Evolutionary conservation across 2,888 invertebrate species (phyloP).

Genomic region (Cynaeus angustus): DNA sequence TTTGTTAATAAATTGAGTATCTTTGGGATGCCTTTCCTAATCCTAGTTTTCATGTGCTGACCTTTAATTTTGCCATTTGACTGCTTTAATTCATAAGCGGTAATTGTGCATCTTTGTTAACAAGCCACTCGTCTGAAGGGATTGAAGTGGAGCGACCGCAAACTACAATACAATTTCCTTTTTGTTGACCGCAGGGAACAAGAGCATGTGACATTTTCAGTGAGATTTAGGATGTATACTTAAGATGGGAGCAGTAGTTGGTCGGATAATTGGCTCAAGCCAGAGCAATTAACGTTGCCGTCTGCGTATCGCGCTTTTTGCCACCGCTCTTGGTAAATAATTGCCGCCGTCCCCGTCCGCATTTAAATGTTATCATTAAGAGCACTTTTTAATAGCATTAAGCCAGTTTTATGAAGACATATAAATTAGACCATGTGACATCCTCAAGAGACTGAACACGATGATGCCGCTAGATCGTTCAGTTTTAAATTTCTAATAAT

Average conservation of each 20-base stretch:
- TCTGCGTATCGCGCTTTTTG: slow-evolving; percentile 63
- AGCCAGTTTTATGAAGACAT: slow-evolving; percentile 67
- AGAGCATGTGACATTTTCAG: slow-evolving; percentile 40
- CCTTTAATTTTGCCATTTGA: slow-evolving; percentile 10
- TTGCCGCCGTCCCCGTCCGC: slow-evolving; percentile 62
- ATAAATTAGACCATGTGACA: slow-evolving; percentile 61
- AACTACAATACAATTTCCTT: slow-evolving; percentile 32
- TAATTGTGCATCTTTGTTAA: slow-evolving; percentile 30
- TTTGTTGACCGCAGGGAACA: slow-evolving; percentile 33
- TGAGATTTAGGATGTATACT: slow-evolving; percentile 37
- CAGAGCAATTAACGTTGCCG: slow-evolving; percentile 65
- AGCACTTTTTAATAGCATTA: slow-evolving; percentile 54
- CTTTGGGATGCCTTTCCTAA: slow-evolving; percentile 33
- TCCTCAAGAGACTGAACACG: background rate
- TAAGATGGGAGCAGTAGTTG: slow-evolving; percentile 43
- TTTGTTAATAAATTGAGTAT: slow-evolving; percentile 43
- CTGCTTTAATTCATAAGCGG: slow-evolving; percentile 12
- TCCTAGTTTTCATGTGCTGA: slow-evolving; percentile 10
- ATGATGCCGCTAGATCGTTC: background rate
- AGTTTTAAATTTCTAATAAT: background rate
- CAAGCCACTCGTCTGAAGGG: slow-evolving; percentile 16
- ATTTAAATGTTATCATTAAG: slow-evolving; percentile 67
- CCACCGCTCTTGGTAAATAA: slow-evolving; percentile 61
- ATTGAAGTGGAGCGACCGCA: slow-evolving; percentile 28
- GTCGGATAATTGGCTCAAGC: slow-evolving; percentile 63